Percentiles rank a stretch among this genome's conserved stretches.
Conservation (phyloP, 2,888 invertebrate species). For the Pristionchus exspectatus region DNA sequence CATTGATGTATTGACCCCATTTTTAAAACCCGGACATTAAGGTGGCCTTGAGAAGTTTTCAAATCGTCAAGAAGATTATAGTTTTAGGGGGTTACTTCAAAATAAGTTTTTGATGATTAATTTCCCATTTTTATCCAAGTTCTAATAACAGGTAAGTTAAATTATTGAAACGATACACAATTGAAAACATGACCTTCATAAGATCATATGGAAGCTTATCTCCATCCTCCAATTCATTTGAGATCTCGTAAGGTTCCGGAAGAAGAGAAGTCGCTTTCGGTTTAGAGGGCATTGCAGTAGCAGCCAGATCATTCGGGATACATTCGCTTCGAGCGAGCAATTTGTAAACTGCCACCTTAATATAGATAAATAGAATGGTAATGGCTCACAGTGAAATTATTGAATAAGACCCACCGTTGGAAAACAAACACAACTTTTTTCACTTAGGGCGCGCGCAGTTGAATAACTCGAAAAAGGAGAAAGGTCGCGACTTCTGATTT, state of each 20-base stretch:
- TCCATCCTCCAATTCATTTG: slow-evolving; percentile 69
- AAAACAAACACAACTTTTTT: not conserved
- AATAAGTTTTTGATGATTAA: no score
- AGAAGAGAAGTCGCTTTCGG: slow-evolving; percentile 67
- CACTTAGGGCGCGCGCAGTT: not conserved
- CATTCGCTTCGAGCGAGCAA: slow-evolving; percentile 80
- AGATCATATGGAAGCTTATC: slow-evolving; percentile 78
- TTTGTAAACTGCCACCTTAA: slow-evolving; percentile 81
- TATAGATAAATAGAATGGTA: slow-evolving; percentile 67
- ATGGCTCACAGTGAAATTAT: not conserved
- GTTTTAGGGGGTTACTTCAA: no score
- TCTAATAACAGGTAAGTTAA: no score
- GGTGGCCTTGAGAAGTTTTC: no score
- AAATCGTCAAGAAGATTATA: no score
- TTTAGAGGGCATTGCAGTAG: slow-evolving; percentile 65
- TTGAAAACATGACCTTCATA: slow-evolving; percentile 61
- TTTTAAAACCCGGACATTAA: no score
- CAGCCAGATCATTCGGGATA: slow-evolving; percentile 79
- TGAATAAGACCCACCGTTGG: not conserved
- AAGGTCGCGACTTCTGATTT: no score
- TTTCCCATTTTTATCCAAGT: no score
- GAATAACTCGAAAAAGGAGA: no score
- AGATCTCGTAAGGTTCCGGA: slow-evolving; percentile 74
- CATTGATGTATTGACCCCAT: no score
- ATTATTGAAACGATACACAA: no score